Evolutionary conservation across 2,888 invertebrate genomes (phyloP).

Genomic region (Achlya flavicornis): DNA sequence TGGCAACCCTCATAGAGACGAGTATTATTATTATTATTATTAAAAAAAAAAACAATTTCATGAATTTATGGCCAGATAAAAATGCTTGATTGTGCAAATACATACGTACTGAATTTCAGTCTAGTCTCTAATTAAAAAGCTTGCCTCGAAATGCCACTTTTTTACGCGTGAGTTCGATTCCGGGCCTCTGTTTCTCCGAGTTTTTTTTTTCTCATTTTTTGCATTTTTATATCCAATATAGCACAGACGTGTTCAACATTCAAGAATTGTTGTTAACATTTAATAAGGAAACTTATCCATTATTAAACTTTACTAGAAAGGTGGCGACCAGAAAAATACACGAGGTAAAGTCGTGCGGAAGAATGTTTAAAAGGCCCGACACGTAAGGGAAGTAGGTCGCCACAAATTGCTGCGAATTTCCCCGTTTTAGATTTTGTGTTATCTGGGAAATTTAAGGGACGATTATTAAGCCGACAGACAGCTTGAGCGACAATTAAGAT

Average conservation of each 20-base stretch:
- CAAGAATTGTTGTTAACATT: background rate
- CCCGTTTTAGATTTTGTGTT: background rate
- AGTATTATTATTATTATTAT: too few species aligned
- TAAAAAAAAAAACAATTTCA: too few species aligned
- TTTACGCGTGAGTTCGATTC: background rate
- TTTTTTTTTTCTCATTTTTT: background rate
- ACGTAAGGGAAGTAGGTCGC: slow-evolving; percentile 6
- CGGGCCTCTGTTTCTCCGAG: background rate
- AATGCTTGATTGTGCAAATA: too few species aligned
- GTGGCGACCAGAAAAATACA: background rate
- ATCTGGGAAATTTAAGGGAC: background rate
- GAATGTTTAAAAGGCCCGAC: background rate
- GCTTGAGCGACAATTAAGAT: background rate
- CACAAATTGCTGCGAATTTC: slow-evolving; percentile 7
- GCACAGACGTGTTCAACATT: background rate
- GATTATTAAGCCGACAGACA: background rate
- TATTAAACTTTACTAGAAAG: slow-evolving; percentile 3
- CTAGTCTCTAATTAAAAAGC: background rate
- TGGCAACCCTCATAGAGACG: background rate
- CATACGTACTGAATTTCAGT: too few species aligned
- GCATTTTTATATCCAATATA: background rate
- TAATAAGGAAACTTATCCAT: background rate
- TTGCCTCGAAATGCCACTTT: background rate
- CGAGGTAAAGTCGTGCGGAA: background rate
- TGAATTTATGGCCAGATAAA: background rate